Evolutionary conservation across 2,113 vertebrate species (phyloP).

Genomic region (Ictalurus punctatus): DNA sequence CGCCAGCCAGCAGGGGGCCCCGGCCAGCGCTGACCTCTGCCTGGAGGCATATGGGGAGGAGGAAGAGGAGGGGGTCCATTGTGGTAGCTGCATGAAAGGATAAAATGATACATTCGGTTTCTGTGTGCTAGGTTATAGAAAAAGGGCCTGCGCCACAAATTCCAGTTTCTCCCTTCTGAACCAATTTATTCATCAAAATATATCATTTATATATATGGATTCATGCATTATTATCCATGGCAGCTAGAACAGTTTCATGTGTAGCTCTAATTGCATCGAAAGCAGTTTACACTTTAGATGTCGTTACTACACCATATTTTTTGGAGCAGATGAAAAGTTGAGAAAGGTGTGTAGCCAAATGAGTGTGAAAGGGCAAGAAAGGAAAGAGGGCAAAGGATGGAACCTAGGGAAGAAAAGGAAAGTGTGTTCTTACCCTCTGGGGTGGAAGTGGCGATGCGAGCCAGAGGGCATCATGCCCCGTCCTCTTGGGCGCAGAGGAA

Average conservation of each 20-base stretch:
- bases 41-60: neutral
- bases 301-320: neutral
- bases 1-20: neutral
- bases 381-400: neutral
- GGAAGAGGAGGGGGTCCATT: neutral
- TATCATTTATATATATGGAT: neutral
- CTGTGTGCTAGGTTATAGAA: neutral
- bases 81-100: slow-evolving; percentile 8
- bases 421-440: neutral
- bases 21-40: slow-evolving; percentile 5
- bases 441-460: neutral
- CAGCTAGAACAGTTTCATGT: slow-evolving; percentile 1
- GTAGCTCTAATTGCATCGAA: neutral
- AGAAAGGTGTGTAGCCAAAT: neutral
- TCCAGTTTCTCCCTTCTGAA: neutral
- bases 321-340: neutral
- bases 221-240: neutral
- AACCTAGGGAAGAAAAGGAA: neutral
- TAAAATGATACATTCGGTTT: neutral
- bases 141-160: neutral
- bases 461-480: neutral
- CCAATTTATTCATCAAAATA: neutral
- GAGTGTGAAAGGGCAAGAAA: neutral
- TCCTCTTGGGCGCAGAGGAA: neutral
- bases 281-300: neutral